Evolutionary conservation across 1,140 invertebrate genomes (phyloP), one percentile per base, ranked within the genome.

Genomic region (Lordiphosa mommai): DNA sequence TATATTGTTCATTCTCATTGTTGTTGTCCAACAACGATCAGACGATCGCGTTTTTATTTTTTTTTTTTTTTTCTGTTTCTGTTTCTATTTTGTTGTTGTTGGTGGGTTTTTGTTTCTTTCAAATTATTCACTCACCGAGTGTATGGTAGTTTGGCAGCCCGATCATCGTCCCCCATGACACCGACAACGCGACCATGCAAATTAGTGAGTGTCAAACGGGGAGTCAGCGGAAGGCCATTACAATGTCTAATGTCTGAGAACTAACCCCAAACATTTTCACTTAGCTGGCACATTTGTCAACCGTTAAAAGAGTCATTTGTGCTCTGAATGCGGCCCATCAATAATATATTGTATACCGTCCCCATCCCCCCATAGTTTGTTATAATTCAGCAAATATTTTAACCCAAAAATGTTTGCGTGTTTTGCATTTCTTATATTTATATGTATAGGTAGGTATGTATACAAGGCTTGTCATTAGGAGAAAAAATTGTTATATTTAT

Each of bases 41-140:
- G 71, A 71, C 77, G 77, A 84, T 82, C 77, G 76, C 71, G 57
- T 84, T 82, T 82, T 82, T 76, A 82, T 82, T 82, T 84, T 23
- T 52, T 57, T 58, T 49, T 23, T 53, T 41, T 53, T 48, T 58
- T 30, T n/a, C 20, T 16, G 10, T 50, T 20, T 2, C 2, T 20
- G 60, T 73, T 58, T 68, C 59, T 73, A 69, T 56, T 56, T 55
- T 32, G n/a, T n/a, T n/a, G n/a, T n/a, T 51, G 27, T 10, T 14
- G 20, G n/a, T 59, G 8, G 33, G 34, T 65, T 59, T 51, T 43
- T 17, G 14, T 29, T 58, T 51, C 52, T 38, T 37, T 32, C 55
- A 65, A 65, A 36, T 47, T 65, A 65, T 65, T 55, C 46, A 33
- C 30, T 47, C 13, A 4, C 17, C 30, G 23, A 47, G 44, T 47